Percentiles rank a stretch among this genome's conserved stretches.
These are phyloP conservation scores for human (Homo sapiens) DNA, from an alignment of 2,113 vertebrate species.

Conservation along the genomic window GRCh38 chr11:86792001-86792500, in stretches of 20 bases:
- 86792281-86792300: background rate
- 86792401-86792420: background rate
- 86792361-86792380: background rate
- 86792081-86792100: background rate
- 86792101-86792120: background rate
- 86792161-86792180: background rate
- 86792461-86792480: background rate
- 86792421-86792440: background rate
- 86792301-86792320: background rate
- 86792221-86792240: background rate
- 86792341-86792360: background rate
- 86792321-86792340: fast-evolving
- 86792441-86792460: background rate
- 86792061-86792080: background rate
- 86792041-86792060: background rate
- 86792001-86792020: background rate
- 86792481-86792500: background rate
- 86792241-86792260: background rate
- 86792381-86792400: fast-evolving
- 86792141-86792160: background rate
- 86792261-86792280: background rate
- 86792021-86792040: background rate
- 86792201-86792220: background rate
- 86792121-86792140: background rate
- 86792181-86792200: background rate